Evolutionary conservation across 2,888 invertebrate genomes (phyloP), one percentile per base, ranked within the genome.

Genomic region (Stenoptilia bipunctidactyla): DNA sequence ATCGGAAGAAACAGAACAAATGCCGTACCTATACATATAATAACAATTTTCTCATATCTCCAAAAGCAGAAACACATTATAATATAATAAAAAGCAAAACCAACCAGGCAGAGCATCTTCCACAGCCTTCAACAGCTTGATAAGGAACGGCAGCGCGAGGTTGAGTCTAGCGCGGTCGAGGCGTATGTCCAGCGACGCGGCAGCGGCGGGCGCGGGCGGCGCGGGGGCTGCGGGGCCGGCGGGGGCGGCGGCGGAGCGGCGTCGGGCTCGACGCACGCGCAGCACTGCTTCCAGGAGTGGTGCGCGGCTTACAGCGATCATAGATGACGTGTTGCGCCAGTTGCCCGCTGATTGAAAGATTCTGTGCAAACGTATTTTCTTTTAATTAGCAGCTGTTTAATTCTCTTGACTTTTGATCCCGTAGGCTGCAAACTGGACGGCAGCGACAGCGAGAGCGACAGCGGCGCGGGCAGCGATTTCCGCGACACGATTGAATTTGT

Each of bases 101-200:
- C 20, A 20, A 20, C 20, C 8, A 5, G 20, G 20, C 8, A 20
- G 8, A 20, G 20, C 20, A 20, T 20, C 20, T 8, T 20, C 20
- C 20, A 20, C 20, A 20, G 20, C 20, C 8, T 20, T 20, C 8
- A 85, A 84, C 40, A 91, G 64, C 15, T 83, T 85, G 55, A 86
- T 59, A 36, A 91, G 70, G 74, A 93, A 92, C 0, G 92, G 90
- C 45, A 92, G 86, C 0, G 92, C 90, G 0, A 93, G 72, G 61
- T 91, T 92, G 40, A 92, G 58, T 27, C 91, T 75, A 1, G 91
- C 86, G 47, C 90, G 86, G 59, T 94, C 93, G 3, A 93, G 86
- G 13, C 91, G 85, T 13, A 92, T 84, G 61, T 93, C 92, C 86
- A 86, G 8, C 4, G 20, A 20, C 20, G 45, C 87, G 86, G 63